phyloP scores from a whole-genome alignment of 2,888 invertebrate genomes.

The Acrobeloides nanus region DNA sequence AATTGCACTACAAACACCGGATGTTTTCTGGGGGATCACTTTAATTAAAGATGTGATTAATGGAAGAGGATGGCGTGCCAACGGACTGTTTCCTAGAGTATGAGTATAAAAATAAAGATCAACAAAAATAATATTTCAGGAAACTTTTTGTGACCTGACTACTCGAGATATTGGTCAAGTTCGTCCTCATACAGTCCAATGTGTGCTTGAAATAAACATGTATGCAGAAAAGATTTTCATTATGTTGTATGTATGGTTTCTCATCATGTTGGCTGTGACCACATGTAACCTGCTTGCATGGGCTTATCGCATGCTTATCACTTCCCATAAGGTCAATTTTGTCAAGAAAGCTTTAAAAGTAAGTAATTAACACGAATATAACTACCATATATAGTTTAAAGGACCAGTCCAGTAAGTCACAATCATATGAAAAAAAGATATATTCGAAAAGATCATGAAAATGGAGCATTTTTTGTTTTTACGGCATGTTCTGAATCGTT shows the following conservation, averaged over 20 bases:
- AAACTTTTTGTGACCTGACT: conserved; percentile 47
- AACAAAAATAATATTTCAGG: conserved; percentile 17
- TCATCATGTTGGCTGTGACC: conserved; percentile 32
- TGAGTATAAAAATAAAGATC: background rate
- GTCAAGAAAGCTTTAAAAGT: too few relatives aligned
- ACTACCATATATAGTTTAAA: too few relatives aligned
- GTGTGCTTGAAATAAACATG: conserved; percentile 44
- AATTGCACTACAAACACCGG: conserved; percentile 49
- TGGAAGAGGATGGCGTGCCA: conserved; percentile 52
- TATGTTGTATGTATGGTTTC: conserved; percentile 52
- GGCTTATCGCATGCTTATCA: conserved; percentile 27
- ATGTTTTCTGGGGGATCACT: conserved; percentile 53
- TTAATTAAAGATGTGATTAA: conserved; percentile 41
- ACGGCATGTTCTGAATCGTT: too few relatives aligned
- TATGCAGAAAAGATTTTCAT: conserved; percentile 53
- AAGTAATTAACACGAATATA: too few relatives aligned
- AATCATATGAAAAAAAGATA: too few relatives aligned
- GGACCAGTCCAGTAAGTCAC: too few relatives aligned
- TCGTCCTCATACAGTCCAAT: conserved; percentile 50
- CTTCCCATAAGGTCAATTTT: too few relatives aligned
- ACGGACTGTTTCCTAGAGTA: conserved; percentile 34
- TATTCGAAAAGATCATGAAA: too few relatives aligned
- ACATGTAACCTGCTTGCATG: conserved; percentile 33
- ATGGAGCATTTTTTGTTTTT: too few relatives aligned
- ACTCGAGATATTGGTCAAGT: conserved; percentile 41